Evolutionary conservation across 1,140 invertebrate species (phyloP).

Genomic region (Panulirus ornatus): DNA sequence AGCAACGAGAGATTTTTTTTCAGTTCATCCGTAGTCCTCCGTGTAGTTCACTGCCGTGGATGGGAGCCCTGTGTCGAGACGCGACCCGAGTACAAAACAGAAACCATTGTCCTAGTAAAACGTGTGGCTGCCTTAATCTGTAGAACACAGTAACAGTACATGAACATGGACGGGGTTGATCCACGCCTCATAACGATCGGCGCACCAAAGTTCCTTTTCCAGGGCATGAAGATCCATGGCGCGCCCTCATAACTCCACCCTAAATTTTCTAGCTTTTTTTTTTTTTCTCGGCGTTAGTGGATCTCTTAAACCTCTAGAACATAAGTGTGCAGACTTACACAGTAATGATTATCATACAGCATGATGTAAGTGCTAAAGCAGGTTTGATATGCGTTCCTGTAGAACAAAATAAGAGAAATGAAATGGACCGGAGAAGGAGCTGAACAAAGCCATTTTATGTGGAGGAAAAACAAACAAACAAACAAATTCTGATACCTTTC

Average conservation of each 20-base stretch:
- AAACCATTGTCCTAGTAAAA: conserved; percentile 43
- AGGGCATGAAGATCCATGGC: not conserved
- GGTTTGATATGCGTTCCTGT: conserved; percentile 60
- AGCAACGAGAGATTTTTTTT: too few relatives aligned
- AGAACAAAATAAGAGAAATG: conserved; percentile 29
- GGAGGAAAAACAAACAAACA: not conserved
- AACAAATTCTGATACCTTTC: not conserved
- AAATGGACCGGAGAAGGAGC: not conserved
- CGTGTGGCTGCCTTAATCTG: conserved; percentile 36
- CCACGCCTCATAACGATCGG: conserved; percentile 51
- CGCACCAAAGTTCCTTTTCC: not conserved
- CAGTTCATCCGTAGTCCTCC: not conserved
- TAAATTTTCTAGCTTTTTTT: not conserved
- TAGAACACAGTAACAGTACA: conserved; percentile 66
- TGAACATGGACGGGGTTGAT: conserved; percentile 70
- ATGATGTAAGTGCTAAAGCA: conserved; percentile 64
- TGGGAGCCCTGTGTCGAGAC: not conserved
- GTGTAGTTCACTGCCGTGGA: not conserved
- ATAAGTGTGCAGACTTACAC: conserved; percentile 70
- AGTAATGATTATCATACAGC: conserved; percentile 70
- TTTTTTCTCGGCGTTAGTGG: not conserved
- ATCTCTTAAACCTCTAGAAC: conserved; percentile 62
- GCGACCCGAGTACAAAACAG: conserved; percentile 50
- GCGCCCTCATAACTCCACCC: not conserved
- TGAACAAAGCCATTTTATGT: not conserved